phyloP scores from a whole-genome alignment of 2,888 invertebrate species.

The Pseudanteris insignis region DNA sequence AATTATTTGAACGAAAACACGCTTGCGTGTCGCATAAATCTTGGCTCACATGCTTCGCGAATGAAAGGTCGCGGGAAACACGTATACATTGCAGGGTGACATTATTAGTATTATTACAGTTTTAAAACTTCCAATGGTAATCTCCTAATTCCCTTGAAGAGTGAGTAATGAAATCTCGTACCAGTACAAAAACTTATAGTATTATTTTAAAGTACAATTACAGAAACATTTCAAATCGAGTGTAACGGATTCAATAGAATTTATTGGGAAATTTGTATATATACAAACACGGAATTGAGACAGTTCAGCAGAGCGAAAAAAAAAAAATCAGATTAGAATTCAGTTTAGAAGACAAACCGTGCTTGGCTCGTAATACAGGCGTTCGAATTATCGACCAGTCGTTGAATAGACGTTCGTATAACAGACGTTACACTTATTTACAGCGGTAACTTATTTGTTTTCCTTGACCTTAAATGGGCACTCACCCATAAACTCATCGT shows the following conservation, averaged over 20 bases:
- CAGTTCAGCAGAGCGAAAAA: no score
- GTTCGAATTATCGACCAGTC: constrained; percentile 43
- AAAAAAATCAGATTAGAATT: no score
- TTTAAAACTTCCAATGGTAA: constrained; percentile 36
- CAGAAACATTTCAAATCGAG: no score
- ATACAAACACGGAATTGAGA: no score
- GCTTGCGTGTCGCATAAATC: constrained; percentile 45
- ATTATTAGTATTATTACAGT: constrained; percentile 39
- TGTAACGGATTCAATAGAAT: no score
- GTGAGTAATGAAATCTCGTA: constrained; percentile 14
- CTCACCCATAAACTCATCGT: constrained; percentile 7
- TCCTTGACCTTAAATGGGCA: constrained; percentile 43
- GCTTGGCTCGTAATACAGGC: constrained; percentile 32
- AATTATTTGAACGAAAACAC: constrained; percentile 31
- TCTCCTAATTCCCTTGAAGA: constrained; percentile 28
- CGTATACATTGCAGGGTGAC: constrained; percentile 29
- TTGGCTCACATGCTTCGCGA: constrained; percentile 42
- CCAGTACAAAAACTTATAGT: constrained; percentile 5
- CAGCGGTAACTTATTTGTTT: constrained; percentile 46
- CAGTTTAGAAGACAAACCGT: no score
- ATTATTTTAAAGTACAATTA: no score
- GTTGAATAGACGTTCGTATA: constrained; percentile 39
- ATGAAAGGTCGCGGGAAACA: constrained; percentile 43
- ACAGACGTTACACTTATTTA: constrained; percentile 45
- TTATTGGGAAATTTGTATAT: no score